Conservation (phyloP, 2,797 vertebrate genomes). For the Arvicola amphibius region DNA sequence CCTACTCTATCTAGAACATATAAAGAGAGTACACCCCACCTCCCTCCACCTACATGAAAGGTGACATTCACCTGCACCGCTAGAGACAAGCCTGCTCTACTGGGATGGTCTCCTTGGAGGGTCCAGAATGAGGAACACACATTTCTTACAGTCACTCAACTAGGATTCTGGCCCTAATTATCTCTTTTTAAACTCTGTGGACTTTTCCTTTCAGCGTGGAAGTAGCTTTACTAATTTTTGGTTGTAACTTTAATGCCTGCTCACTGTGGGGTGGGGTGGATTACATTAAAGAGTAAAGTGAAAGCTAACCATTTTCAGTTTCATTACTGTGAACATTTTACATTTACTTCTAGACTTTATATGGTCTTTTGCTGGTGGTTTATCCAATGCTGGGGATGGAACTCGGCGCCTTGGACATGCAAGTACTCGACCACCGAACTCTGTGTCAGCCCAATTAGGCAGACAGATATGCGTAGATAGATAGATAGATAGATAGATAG, state of each 20-base stretch:
- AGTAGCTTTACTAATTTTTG: conserved; percentile 57
- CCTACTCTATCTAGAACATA: background rate
- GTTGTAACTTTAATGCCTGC: conserved; percentile 51
- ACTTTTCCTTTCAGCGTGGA: conserved; percentile 58
- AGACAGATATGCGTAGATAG: background rate
- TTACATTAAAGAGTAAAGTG: background rate
- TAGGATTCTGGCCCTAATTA: conserved; percentile 14
- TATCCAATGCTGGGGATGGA: background rate
- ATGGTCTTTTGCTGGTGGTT: background rate
- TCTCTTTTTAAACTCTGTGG: conserved; percentile 42
- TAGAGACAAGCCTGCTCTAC: background rate
- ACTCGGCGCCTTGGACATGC: no score
- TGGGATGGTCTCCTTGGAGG: background rate
- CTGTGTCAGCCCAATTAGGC: background rate
- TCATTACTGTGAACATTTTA: background rate
- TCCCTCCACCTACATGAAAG: background rate
- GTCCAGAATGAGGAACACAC: background rate
- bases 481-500: background rate
- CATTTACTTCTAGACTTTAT: conserved; percentile 35
- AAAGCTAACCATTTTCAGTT: conserved; percentile 43
- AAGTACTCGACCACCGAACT: background rate
- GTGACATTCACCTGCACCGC: background rate
- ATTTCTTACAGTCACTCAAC: background rate
- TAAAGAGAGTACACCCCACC: background rate
- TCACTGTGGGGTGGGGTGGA: background rate